Base-by-base conservation (phyloP, 2,113 vertebrate genomes). In the Notothenia rossii region DNA sequence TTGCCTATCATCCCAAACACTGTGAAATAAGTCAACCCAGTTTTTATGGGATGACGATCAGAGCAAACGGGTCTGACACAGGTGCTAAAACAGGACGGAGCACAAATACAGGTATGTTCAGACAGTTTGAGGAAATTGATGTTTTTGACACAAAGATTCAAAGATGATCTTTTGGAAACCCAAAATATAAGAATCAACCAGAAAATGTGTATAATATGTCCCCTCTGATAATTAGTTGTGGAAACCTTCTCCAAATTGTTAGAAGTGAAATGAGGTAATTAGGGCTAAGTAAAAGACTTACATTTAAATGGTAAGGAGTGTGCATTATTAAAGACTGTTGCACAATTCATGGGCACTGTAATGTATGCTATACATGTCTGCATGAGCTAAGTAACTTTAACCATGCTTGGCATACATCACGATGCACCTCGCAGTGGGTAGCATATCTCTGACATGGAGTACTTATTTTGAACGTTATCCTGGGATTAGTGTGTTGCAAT, bases 401-500 rank as follows among this genome's bases (percentile, higher is more conserved):
- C 48, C 64, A 46, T 54, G 15, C 55, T 85, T 50, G 49, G 46
- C 56, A 67, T 73, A 54, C 45, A 69, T 75, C 58, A 72, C 2
- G 43, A 55, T 49, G 54, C 49, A 49, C 58, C 25, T 67, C 20
- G n/a, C 74, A 75, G 60, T 29, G 56, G 43, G 51, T 25, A 36
- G 55, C 77, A 66, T 79, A 50, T 75, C 68, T 58, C 25, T 43
- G 10, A 67, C 72, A 76, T 67, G 48, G 53, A 78, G 40, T 43
- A 12, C 48, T 77, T 77, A 74, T 53, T 67, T 75, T 55, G 18
- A 83, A 60, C 49, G n/a, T 68, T 64, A 66, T 67, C 55, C 10
- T 66, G 51, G 67, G 86, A 72, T 66, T 78, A 69, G 61, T 50
- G 43, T 54, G 10, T 58, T 66, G 49, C 55, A 81, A 85, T 33